Evolutionary conservation across 2,797 vertebrate species (phyloP), one percentile per base, ranked within the genome.

Genomic region (Allobates femoralis): DNA sequence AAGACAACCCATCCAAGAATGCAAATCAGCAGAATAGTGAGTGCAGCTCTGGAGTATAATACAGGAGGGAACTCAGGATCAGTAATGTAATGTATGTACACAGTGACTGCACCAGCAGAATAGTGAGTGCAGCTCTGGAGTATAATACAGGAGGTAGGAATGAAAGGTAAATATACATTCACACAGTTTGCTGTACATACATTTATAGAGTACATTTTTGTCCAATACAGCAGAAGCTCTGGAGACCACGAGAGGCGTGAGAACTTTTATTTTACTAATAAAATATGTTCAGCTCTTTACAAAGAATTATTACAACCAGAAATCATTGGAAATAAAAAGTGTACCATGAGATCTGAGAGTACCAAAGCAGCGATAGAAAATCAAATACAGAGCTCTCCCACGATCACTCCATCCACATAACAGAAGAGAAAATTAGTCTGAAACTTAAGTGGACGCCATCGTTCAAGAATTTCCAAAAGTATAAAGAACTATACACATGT

Each of bases 301-400:
- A 95, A 94, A 95, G 93, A 94, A 94, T 95, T 94, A 94, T 95
- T 95, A 95, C 94, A 95, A 91, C 94, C 92, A 94, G 92, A 95
- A 81, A 79, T 73, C 64, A 69, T 41, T 30, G 37, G 56, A 79
- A 78, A 85, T 71, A 32, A 71, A n/a, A 71, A 64, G 23, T 21
- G 26, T 69, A 71, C 28, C 46, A 71, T 64, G 73, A 32, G 30
- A 76, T 87, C 51, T 53, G 75, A 55, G 46, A 66, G 75, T 66
- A 64, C 81, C 15, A 69, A 84, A 84, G 56, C 60, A 67, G 81
- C 76, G 41, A 79, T 87, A 62, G 46, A 79, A 74, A 80, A 83
- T 30, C 5, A 81, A 55, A 64, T 26, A 1, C 26, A 21, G 60
- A 16, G 11, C 28, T 26, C 21, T 46, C 15, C 16, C 12, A 30